A percentile compares a stretch with the other conserved stretches of the same genome.
phyloP scores from a whole-genome alignment of 2,888 invertebrate species.

The Netelia fuscicornis region DNA sequence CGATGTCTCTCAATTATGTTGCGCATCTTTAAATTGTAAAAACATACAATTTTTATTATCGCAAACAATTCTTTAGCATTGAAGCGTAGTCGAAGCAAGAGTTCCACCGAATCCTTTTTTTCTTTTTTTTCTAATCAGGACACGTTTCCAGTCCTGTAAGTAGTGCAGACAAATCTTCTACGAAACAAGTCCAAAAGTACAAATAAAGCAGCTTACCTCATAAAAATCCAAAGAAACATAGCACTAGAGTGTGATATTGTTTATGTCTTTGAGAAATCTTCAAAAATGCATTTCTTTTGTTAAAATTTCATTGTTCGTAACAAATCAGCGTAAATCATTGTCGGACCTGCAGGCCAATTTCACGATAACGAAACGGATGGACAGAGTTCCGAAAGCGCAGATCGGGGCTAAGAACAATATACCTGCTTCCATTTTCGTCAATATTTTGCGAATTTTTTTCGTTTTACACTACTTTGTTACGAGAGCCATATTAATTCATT shows the following conservation, averaged over 20 bases:
- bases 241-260: slow-evolving; percentile 1
- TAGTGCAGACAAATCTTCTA: slow-evolving; percentile 38
- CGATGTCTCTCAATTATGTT: slow-evolving; percentile 8
- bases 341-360: neutral
- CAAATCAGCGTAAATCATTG: neutral
- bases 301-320: neutral
- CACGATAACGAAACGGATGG: neutral
- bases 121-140: neutral
- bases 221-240: slow-evolving; percentile 45
- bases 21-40: neutral
- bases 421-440: slow-evolving; percentile 26
- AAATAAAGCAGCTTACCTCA: slow-evolving; percentile 58
- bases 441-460: slow-evolving; percentile 38
- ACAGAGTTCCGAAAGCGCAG: neutral
- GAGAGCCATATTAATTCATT: slow-evolving; percentile 55
- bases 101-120: slow-evolving; percentile 8
- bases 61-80: slow-evolving; percentile 1
- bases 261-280: slow-evolving; percentile 12
- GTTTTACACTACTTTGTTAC: slow-evolving; percentile 20
- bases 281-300: neutral
- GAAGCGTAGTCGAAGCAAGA: neutral
- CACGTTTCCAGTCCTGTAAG: neutral
- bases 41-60: slow-evolving; percentile 12
- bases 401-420: slow-evolving; percentile 15
- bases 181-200: slow-evolving; percentile 56